Conservation (phyloP, 2,113 vertebrate genomes). For the Protobothrops flavoviridis region DNA sequence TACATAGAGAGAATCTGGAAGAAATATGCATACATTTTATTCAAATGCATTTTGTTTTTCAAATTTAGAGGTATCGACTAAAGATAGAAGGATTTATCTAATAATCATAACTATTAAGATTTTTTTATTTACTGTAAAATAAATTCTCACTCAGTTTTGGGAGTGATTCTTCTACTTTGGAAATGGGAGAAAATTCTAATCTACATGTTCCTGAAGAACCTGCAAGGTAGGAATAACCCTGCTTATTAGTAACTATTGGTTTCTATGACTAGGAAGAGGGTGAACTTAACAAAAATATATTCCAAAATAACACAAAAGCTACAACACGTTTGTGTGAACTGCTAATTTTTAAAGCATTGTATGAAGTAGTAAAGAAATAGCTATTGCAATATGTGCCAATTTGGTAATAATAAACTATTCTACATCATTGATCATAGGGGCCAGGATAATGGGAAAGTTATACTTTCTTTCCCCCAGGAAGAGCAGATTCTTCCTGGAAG, state of each 20-base stretch:
- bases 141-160: constrained; percentile 63
- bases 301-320: not conserved
- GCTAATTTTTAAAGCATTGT: not conserved
- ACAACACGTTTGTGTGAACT: not conserved
- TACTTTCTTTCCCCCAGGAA: not conserved
- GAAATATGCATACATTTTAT: not conserved
- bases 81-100: not conserved
- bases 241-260: not conserved
- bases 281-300: not conserved
- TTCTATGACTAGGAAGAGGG: not conserved
- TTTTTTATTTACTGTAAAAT: not conserved
- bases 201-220: constrained; percentile 66
- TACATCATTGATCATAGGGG: not conserved
- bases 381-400: not conserved
- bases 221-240: constrained; percentile 64
- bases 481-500: not conserved
- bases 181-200: constrained; percentile 64
- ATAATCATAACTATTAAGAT: not conserved
- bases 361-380: not conserved
- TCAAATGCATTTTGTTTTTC: not conserved
- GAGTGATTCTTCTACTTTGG: constrained; percentile 67
- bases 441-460: not conserved
- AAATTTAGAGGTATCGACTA: not conserved
- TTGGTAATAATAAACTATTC: too few relatives aligned
- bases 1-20: not conserved